A percentile compares a stretch with the other conserved stretches of the same genome.
These are phyloP conservation scores for Gavia stellata DNA, from an alignment of 2,113 vertebrate genomes.

Conservation along the genomic window DNA sequence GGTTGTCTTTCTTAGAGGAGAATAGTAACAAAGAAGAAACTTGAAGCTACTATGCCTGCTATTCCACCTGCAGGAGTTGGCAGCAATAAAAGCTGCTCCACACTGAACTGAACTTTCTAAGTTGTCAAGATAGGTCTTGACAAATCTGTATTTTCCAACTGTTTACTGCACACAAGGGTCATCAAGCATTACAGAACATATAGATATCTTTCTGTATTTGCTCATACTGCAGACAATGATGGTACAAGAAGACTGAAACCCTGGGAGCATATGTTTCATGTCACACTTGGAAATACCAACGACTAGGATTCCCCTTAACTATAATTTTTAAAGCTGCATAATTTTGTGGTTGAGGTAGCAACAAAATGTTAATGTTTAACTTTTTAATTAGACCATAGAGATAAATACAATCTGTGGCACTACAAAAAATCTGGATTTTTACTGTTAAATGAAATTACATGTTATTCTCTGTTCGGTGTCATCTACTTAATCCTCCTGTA, in stretches of 20 bases:
- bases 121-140: background rate
- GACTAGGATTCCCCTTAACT: background rate
- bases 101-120: background rate
- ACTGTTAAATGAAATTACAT: background rate
- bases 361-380: conserved; percentile 24
- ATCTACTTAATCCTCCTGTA: background rate
- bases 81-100: background rate
- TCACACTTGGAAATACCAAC: background rate
- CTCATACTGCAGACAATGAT: background rate
- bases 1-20: background rate
- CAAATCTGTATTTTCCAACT: background rate
- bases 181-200: background rate
- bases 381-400: conserved; percentile 22
- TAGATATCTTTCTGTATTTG: background rate
- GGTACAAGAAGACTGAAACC: conserved; percentile 7
- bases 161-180: background rate
- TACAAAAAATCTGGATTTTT: background rate
- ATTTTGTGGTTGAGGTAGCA: conserved; percentile 25
- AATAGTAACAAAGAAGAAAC: background rate
- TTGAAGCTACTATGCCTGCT: background rate
- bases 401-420: background rate
- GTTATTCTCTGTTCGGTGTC: background rate
- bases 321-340: background rate
- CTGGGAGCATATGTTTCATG: background rate
- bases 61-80: background rate